Evolutionary conservation across 1,140 invertebrate genomes (phyloP), one percentile per base, ranked within the genome.

Genomic region (Uloborus diversus): DNA sequence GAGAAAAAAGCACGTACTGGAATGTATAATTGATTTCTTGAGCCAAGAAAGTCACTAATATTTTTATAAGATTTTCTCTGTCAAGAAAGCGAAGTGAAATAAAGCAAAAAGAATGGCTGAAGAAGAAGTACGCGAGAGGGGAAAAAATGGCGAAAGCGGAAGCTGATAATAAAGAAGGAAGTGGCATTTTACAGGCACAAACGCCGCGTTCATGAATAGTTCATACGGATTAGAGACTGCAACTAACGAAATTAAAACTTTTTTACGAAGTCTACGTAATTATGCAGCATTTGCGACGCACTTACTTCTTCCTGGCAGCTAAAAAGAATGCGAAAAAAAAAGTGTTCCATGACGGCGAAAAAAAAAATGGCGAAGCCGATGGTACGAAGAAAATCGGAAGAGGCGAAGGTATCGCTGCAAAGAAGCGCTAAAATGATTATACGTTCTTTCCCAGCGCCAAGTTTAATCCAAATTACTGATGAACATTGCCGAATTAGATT

Each of bases 401-500:
- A n/a, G 23, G 23, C 49, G 49, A n/a, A 65, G 73, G 73, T 78
- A 78, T 78, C 73, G 73, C 73, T 56, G 73, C 73, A 78, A 56
- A 78, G 73, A 78, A 78, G 73, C 73, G 73, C 62, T 78, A 78
- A 78, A 78, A 78, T 78, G 73, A 78, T 78, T 78, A 78, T 66
- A 56, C 49, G 61, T 78, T 78, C 73, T 51, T 78, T 78, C 61
- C 73, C 61, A 32, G 73, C 73, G 73, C 73, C 73, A 65, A 78
- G 73, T 78, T 78, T 78, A 78, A 78, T 78, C 73, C 73, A 78
- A 78, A 78, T 78, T 78, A 78, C 73, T 78, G 73, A 78, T 78
- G 73, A 78, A 78, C 73, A 78, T 78, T 78, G 73, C 73, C 56
- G 73, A 78, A 78, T 78, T 78, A 66, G 73, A 78, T 78, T 78